Conservation (phyloP, 1,140 invertebrate species). For the Penaeus indicus region DNA sequence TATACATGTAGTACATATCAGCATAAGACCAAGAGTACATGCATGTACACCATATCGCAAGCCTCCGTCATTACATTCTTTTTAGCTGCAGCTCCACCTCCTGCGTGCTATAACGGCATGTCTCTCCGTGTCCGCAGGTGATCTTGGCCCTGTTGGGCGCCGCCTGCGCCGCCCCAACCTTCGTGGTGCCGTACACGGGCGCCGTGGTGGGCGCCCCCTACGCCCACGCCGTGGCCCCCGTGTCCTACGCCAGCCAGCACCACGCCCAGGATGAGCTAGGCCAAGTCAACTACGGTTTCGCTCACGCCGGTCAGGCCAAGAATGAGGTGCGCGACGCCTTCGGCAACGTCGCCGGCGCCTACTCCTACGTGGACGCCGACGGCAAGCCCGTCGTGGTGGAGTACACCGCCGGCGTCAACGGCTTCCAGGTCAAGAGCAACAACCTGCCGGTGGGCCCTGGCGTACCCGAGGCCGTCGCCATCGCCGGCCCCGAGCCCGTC, state of each 20-base stretch:
- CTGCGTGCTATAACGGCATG: background rate
- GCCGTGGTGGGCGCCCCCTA: background rate
- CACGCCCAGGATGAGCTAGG: conserved; percentile 46
- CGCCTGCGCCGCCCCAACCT: conserved; percentile 22
- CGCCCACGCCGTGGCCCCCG: background rate
- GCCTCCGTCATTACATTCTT: background rate
- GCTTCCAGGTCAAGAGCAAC: conserved; percentile 74
- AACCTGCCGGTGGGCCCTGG: conserved; percentile 71
- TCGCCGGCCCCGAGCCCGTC: background rate
- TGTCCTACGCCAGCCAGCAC: conserved; percentile 15
- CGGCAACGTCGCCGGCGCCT: conserved; percentile 63
- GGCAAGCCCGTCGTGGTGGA: conserved; percentile 73
- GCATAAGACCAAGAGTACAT: no score
- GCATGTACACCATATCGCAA: no score
- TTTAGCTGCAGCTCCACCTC: background rate
- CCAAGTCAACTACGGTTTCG: conserved; percentile 46
- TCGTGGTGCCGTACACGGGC: background rate
- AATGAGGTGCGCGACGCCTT: conserved; percentile 50
- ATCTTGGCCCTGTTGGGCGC: conserved; percentile 29
- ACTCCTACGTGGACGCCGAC: conserved; percentile 74
- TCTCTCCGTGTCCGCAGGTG: background rate
- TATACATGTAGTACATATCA: no score
- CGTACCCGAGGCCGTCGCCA: background rate
- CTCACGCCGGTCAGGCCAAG: conserved; percentile 31
- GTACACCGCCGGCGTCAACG: conserved; percentile 71